phyloP scores from a whole-genome alignment of 2,888 invertebrate genomes.

The Drosophila borborema region DNA sequence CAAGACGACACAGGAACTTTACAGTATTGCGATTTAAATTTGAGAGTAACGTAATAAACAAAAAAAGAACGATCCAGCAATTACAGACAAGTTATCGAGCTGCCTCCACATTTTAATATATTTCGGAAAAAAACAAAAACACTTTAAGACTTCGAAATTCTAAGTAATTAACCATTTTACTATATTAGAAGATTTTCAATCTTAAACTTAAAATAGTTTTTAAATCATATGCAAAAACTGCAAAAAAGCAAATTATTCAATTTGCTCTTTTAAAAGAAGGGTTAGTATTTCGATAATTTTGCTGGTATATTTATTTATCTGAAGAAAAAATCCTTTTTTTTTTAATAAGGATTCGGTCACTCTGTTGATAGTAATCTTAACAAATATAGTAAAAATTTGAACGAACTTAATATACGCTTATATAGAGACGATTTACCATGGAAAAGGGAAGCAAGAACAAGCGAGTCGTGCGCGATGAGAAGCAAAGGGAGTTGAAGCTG shows the following conservation, averaged over 20 bases:
- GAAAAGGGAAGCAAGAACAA: constrained; percentile 82
- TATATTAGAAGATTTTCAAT: too few species aligned
- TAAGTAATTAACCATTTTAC: neutral
- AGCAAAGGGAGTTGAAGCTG: constrained; percentile 85
- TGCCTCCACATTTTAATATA: neutral
- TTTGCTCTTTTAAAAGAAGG: neutral
- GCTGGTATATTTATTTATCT: neutral
- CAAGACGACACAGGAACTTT: neutral
- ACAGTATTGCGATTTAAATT: neutral
- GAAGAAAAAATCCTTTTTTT: neutral
- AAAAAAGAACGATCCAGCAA: neutral
- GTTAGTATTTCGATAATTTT: constrained; percentile 1
- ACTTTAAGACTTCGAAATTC: neutral
- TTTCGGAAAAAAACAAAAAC: neutral
- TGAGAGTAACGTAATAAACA: neutral
- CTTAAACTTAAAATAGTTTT: neutral
- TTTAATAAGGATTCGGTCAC: constrained; percentile 4
- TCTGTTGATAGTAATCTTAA: constrained; percentile 13
- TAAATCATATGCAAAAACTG: neutral
- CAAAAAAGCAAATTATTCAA: neutral
- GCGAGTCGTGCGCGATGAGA: constrained; percentile 85
- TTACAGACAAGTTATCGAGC: neutral
- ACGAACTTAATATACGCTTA: constrained; percentile 33
- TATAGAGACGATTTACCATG: constrained; percentile 64
- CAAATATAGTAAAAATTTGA: constrained; percentile 52